Evolutionary conservation across 2,888 invertebrate species (phyloP).

Genomic region (Zootermopsis nevadensis): DNA sequence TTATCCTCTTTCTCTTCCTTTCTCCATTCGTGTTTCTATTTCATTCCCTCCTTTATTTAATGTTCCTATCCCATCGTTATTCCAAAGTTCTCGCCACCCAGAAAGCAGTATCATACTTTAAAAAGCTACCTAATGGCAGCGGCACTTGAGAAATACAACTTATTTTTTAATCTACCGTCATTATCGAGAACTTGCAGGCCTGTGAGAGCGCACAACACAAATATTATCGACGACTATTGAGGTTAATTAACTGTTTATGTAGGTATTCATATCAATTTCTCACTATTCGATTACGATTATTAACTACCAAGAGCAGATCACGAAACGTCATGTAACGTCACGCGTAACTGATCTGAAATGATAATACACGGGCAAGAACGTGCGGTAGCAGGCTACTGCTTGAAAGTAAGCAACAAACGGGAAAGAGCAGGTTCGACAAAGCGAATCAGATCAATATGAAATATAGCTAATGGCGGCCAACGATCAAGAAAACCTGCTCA

Average conservation of each 20-base stretch:
- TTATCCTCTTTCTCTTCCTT: no score
- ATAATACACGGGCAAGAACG: background rate
- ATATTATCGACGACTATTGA: background rate
- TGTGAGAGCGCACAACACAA: no score
- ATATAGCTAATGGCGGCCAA: background rate
- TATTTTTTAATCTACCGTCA: no score
- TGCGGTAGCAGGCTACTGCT: background rate
- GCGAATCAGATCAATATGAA: background rate
- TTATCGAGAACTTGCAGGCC: no score
- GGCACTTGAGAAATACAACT: no score
- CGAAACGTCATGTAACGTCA: background rate
- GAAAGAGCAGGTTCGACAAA: background rate
- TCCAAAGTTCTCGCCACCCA: no score
- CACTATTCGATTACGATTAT: background rate
- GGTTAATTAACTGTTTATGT: background rate
- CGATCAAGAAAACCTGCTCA: background rate
- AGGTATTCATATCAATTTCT: conserved; percentile 9
- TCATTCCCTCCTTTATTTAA: no score
- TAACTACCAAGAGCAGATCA: background rate
- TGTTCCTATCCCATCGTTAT: no score
- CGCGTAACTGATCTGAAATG: conserved; percentile 4
- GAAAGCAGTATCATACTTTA: no score
- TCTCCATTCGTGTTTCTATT: no score
- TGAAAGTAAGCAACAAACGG: background rate
- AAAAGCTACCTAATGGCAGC: no score